A percentile compares a stretch with the other conserved stretches of the same genome.
phyloP scores from a whole-genome alignment of 2,797 vertebrate species.

The Pogoniulus pusillus region DNA sequence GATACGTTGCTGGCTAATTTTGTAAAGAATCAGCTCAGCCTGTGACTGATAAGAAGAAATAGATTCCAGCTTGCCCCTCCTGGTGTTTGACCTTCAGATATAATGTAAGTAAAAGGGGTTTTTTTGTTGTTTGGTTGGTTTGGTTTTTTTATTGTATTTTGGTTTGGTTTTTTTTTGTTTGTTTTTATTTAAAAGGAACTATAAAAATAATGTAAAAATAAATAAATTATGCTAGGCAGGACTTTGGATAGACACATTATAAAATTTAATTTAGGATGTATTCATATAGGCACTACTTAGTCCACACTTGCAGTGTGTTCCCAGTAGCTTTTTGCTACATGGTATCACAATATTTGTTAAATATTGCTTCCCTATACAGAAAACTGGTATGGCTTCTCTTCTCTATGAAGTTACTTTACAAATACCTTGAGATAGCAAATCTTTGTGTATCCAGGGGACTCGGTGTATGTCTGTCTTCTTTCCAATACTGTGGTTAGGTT shows the following conservation, averaged over 20 bases:
- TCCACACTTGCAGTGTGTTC: not conserved
- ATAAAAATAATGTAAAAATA: not conserved
- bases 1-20: not conserved
- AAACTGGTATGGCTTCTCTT: not conserved
- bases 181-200: too few relatives aligned
- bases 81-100: not conserved
- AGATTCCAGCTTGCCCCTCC: accelerated
- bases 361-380: not conserved
- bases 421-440: not conserved
- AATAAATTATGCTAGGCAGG: not conserved
- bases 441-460: not conserved
- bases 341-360: not conserved
- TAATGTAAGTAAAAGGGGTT: not conserved
- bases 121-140: too few relatives aligned
- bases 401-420: not conserved
- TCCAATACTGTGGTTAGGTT: not conserved
- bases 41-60: not conserved
- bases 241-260: too few relatives aligned
- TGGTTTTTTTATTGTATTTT: too few relatives aligned
- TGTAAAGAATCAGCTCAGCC: not conserved
- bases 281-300: not conserved
- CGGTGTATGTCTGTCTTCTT: not conserved
- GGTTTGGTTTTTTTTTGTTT: too few relatives aligned
- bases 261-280: not conserved
- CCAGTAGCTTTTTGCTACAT: not conserved